These are phyloP conservation scores for Ectobius pallidus DNA, from an alignment of 2,888 invertebrate genomes.

Conservation along the genomic window DNA sequence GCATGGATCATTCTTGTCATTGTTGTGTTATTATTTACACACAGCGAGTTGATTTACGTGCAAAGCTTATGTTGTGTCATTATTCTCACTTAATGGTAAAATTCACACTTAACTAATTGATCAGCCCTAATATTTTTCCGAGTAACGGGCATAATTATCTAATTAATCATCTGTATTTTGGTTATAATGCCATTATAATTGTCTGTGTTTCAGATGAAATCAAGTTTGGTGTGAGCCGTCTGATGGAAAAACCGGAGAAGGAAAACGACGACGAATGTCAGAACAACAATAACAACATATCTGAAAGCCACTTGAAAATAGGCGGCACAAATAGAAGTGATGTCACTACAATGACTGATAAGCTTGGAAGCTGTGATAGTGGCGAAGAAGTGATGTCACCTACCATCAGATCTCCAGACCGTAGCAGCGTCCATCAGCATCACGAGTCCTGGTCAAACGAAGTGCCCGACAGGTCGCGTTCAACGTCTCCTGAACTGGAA, in stretches of 20 bases:
- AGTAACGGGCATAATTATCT: too few species aligned
- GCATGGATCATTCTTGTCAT: too few species aligned
- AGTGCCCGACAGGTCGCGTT: constrained; percentile 48
- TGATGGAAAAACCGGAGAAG: constrained; percentile 69
- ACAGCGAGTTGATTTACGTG: too few species aligned
- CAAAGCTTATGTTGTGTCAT: too few species aligned
- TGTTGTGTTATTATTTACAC: too few species aligned
- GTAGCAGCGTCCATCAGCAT: constrained; percentile 46
- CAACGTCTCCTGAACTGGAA: constrained; percentile 73
- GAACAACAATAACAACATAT: constrained; percentile 55
- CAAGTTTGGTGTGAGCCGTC: constrained; percentile 82
- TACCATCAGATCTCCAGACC: neutral
- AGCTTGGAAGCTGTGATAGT: constrained; percentile 50
- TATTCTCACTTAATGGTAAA: too few species aligned
- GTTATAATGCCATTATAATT: too few species aligned
- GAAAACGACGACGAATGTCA: constrained; percentile 56
- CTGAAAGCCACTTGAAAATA: constrained; percentile 46
- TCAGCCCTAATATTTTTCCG: too few species aligned
- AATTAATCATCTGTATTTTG: too few species aligned
- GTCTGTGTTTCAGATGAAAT: constrained; percentile 70
- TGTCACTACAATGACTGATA: constrained; percentile 62
- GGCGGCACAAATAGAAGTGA: constrained; percentile 51
- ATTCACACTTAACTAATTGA: too few species aligned
- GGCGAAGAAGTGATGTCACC: constrained; percentile 44
- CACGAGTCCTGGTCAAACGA: constrained; percentile 42